A percentile compares a stretch with the other conserved stretches of the same genome.
Evolutionary conservation across 2,113 vertebrate genomes (phyloP).

Genomic region (Ptyas mucosa): DNA sequence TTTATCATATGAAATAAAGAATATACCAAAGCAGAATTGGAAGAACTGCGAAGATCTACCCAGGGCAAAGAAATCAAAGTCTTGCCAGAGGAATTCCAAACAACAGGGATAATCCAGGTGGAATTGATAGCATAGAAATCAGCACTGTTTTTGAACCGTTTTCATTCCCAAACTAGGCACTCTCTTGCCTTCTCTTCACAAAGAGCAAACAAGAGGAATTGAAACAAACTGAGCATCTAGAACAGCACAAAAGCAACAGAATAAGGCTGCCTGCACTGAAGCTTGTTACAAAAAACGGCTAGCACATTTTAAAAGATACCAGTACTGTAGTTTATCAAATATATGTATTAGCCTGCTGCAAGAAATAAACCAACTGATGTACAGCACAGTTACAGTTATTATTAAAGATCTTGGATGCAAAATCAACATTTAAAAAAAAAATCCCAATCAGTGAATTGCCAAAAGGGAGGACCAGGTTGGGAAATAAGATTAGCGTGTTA

Average conservation of each 20-base stretch:
- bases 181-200: neutral
- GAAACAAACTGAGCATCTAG: neutral
- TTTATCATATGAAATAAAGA: neutral
- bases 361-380: neutral
- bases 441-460: neutral
- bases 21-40: neutral
- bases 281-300: neutral
- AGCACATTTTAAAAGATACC: neutral
- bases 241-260: neutral
- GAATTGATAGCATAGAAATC: neutral
- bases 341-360: neutral
- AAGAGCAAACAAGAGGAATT: neutral
- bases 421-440: neutral
- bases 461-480: neutral
- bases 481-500: neutral
- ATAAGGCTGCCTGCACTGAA: neutral
- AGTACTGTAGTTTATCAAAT: neutral
- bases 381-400: neutral
- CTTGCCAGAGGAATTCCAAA: neutral
- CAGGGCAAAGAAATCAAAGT: neutral
- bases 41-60: neutral
- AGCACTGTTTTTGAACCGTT: neutral
- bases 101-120: neutral
- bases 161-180: neutral
- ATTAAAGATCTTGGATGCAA: neutral